Conservation (phyloP, 2,888 invertebrate species). For the Calameuta pallipes region DNA sequence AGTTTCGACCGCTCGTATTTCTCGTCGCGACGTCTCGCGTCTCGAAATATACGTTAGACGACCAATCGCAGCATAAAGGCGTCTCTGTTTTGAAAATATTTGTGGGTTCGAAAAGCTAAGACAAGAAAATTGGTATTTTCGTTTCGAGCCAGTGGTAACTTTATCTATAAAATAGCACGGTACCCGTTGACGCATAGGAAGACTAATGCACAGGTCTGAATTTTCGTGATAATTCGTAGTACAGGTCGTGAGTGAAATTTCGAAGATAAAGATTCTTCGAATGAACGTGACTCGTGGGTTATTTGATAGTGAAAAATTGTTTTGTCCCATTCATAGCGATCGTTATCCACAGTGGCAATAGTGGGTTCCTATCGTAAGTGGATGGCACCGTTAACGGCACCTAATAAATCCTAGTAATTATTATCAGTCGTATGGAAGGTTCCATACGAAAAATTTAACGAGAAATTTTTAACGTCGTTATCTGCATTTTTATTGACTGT, state of each 20-base stretch:
- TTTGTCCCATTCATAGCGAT: neutral
- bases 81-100: neutral
- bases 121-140: neutral
- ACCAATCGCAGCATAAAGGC: neutral
- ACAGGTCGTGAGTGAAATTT: neutral
- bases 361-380: neutral
- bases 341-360: neutral
- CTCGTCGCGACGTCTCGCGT: neutral
- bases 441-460: neutral
- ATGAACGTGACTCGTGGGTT: neutral
- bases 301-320: neutral
- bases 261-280: neutral
- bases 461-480: neutral
- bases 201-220: neutral
- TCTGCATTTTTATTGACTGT: neutral
- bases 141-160: neutral
- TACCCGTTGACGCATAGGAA: slow-evolving; percentile 36
- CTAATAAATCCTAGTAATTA: neutral
- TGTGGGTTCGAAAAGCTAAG: neutral
- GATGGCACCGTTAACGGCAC: neutral
- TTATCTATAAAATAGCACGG: slow-evolving; percentile 44
- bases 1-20: neutral
- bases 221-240: neutral
- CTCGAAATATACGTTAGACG: neutral
- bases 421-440: neutral